phyloP scores from a whole-genome alignment of 1,140 invertebrate species.

The Myzus persicae region DNA sequence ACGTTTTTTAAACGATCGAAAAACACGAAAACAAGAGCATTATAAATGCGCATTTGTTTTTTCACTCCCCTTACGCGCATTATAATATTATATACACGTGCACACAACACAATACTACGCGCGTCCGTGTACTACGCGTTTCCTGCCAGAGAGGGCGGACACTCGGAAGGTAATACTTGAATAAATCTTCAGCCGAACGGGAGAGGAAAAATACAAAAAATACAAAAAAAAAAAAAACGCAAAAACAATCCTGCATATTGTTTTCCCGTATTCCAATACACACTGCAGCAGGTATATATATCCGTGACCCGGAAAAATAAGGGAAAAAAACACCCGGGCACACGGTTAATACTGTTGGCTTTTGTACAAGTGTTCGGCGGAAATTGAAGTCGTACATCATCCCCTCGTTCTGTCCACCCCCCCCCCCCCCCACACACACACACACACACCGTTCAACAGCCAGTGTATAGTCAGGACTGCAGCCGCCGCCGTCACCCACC shows the following conservation, averaged over 20 bases:
- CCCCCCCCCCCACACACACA: no score
- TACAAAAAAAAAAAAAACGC: background rate
- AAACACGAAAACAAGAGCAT: constrained; percentile 5
- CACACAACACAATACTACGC: background rate
- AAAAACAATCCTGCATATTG: constrained; percentile 37
- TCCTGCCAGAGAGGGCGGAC: background rate
- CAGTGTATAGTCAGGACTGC: background rate
- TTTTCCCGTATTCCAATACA: constrained; percentile 37
- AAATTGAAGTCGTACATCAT: constrained; percentile 57
- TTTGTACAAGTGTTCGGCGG: constrained; percentile 55
- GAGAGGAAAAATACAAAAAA: background rate
- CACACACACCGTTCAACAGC: background rate
- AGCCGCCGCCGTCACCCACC: background rate
- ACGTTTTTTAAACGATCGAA: constrained; percentile 18
- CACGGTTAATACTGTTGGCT: constrained; percentile 43
- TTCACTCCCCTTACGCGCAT: background rate
- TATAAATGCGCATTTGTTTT: constrained; percentile 39
- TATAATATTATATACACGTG: background rate
- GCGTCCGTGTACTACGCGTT: background rate
- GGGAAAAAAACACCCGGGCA: constrained; percentile 15
- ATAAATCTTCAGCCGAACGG: constrained; percentile 42
- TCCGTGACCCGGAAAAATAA: constrained; percentile 20
- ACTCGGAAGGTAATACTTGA: constrained; percentile 51
- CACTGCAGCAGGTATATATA: background rate
- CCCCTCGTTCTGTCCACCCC: background rate